These are phyloP conservation scores for Zaprionus inermis DNA, from an alignment of 1,140 invertebrate species.

Conservation along the genomic window DNA sequence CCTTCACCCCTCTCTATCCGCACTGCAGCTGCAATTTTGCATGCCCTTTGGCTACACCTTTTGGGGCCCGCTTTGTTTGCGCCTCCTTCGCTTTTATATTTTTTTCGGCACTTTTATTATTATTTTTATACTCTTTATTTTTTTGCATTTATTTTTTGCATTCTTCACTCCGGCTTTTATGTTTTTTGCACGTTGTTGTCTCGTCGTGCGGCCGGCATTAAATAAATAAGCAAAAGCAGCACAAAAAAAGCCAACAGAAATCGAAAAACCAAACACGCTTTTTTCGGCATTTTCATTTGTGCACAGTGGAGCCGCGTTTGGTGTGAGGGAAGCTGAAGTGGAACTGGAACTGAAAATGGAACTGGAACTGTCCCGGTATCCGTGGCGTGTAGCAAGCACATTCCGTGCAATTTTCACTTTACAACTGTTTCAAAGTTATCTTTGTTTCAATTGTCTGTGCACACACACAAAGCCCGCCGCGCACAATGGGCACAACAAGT, in stretches of 20 bases:
- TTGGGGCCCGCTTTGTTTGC: conserved; percentile 56
- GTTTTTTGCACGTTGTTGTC: conserved; percentile 55
- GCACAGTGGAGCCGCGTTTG: too few species aligned
- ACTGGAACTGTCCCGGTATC: conserved; percentile 3
- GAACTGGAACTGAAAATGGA: background rate
- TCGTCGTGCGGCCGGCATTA: conserved; percentile 71
- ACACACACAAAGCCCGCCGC: conserved; percentile 44
- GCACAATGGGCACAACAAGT: conserved; percentile 34
- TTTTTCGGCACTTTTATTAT: conserved; percentile 64
- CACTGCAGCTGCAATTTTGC: conserved; percentile 72
- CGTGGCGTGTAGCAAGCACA: conserved; percentile 27
- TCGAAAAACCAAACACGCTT: conserved; percentile 43
- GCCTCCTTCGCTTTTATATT: conserved; percentile 12
- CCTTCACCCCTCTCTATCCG: background rate
- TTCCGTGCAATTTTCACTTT: conserved; percentile 82
- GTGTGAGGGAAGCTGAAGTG: background rate
- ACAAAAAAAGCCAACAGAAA: conserved; percentile 27
- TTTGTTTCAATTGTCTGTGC: conserved; percentile 74
- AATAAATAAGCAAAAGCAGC: conserved; percentile 77
- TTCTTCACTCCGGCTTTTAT: conserved; percentile 12
- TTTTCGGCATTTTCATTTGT: conserved; percentile 47
- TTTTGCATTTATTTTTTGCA: conserved; percentile 1
- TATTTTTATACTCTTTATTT: conserved; percentile 7
- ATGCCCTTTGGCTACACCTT: conserved; percentile 81
- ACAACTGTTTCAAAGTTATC: conserved; percentile 84